Evolutionary conservation across 2,113 vertebrate species (phyloP), one percentile per base, ranked within the genome.

Genomic region (Motacilla alba): DNA sequence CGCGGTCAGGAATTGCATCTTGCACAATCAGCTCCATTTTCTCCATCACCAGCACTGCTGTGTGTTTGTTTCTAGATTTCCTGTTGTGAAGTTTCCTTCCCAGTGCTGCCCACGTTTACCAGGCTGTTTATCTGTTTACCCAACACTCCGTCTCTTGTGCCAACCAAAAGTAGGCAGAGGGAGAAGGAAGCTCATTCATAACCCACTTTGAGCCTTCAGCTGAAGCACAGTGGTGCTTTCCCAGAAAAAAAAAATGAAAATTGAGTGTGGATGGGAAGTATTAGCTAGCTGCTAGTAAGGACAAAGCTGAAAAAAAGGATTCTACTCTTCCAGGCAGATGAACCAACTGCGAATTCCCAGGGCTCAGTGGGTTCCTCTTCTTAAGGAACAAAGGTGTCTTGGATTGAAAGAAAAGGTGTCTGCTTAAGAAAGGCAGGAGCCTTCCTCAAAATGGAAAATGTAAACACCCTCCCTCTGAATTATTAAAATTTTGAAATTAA

Each of bases 101-200:
- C 62, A 15, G 49, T 60, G 33, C 72, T 4, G 2, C 62, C 66
- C 70, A 79, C 77, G 1, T 18, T 49, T 19, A 26, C 27, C 67
- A 89, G 62, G 60, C 47, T 91, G 76, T 89, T 92, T 89, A 41
- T 77, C 43, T 92, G 69, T 89, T 92, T 94, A 53, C 31, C 50
- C 77, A 79, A 52, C 28, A 41, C 73, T 62, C 23, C 9, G 0
- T 63, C 47, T 50, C 44, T 47, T 77, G 53, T 90, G 55, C 58
- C 75, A 60, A n/a, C 1, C 12, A 89, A 14, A 13, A 79, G 63
- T 4, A 87, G 86, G 86, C 70, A 85, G 79, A 83, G 53, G 72
- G 73, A 78, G 79, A 56, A 69, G 53, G 28, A 76, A 90, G 16
- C 70, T 87, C 69, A 64, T 82, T 89, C 69, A 72, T 35, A 82